Evolutionary conservation across 2,113 vertebrate genomes (phyloP), one percentile per base, ranked within the genome.

Genomic region (Myanophis thanlyinensis): DNA sequence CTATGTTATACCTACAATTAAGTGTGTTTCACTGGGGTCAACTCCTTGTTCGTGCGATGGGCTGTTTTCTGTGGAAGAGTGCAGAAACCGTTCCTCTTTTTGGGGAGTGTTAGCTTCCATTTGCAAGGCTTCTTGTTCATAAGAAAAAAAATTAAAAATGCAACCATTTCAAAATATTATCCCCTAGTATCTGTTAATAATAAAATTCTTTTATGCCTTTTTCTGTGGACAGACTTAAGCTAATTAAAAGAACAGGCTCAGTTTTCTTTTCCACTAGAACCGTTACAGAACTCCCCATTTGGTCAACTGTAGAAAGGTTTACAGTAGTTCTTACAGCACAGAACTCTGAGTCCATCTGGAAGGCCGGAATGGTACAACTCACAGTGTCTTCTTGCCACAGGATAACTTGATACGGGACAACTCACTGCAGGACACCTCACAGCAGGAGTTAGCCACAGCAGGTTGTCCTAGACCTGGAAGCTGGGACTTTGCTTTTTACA

Each of bases 1-100:
- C 0, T 93, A 6, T 1, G 49, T 87, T 95, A 35, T 93, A 97
- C 97, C 91, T 97, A 98, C 97, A 96, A 35, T 97, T 94, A 35
- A 90, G 23, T 95, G 96, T 54, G 93, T 89, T 89, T 95, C 96
- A 94, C 20, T 54, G 35, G 94, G 25, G 1, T 96, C 93, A 53
- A 89, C 88, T 20, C 13, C 87, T 11, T 92, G 90, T 93, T 91
- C 96, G n/a, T 88, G 56, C 93, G 89, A 48, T n/a, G 47, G 87
- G 95, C 96, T 96, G 90, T 88, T 87, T 48, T 92, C 96, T 5
- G 91, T 20, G 80, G 85, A 90, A 93, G 92, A 15, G 4, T 85
- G 67, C 22, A 15, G 12, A 86, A 93, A 51, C 59, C 0, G 48
- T 48, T 94, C 94, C 52, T 91, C 96, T 67, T 86, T 85, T 35